phyloP scores from a whole-genome alignment of 2,888 invertebrate species.

The Galerucella nymphaeae region DNA sequence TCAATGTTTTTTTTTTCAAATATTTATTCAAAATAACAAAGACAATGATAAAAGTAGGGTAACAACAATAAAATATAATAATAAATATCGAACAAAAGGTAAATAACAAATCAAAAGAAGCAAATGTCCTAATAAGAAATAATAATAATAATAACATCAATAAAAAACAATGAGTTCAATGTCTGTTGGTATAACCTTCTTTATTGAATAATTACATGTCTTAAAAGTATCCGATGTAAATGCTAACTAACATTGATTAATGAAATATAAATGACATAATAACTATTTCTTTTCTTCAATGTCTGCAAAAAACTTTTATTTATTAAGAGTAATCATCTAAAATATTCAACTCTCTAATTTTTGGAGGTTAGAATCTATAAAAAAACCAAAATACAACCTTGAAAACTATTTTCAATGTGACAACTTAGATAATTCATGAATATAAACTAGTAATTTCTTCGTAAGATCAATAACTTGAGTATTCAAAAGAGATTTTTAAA shows the following conservation, averaged over 20 bases:
- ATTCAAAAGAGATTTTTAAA: too few species aligned
- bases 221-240: background rate
- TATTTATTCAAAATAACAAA: too few species aligned
- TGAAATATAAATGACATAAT: background rate
- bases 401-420: background rate
- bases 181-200: background rate
- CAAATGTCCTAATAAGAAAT: too few species aligned
- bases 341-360: background rate
- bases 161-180: background rate
- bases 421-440: too few species aligned
- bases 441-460: too few species aligned
- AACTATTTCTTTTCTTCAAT: background rate
- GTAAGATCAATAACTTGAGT: too few species aligned
- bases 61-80: too few species aligned
- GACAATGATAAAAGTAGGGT: too few species aligned
- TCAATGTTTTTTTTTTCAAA: too few species aligned
- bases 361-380: background rate
- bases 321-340: background rate
- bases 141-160: background rate
- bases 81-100: too few species aligned
- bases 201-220: background rate
- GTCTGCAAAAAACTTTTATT: background rate
- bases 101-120: too few species aligned
- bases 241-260: background rate
- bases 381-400: background rate